Percentiles rank a stretch among this genome's conserved stretches.
phyloP scores from a whole-genome alignment of 2,113 vertebrate species.

The Chlorodrepanis virens region DNA sequence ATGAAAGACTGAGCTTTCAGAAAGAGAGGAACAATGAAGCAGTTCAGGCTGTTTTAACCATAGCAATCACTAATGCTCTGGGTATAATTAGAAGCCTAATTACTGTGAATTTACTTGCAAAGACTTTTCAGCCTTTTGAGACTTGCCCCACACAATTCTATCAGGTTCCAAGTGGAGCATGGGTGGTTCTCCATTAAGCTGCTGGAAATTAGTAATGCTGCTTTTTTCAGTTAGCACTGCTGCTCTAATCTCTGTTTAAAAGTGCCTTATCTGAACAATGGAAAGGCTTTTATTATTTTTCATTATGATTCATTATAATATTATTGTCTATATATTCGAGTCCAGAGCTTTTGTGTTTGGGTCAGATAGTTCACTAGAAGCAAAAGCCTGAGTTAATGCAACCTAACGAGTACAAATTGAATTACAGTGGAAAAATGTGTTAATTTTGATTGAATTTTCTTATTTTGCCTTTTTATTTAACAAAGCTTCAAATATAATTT shows the following conservation, averaged over 20 bases:
- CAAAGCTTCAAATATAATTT: not conserved
- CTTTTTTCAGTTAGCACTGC: not conserved
- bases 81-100: slow-evolving; percentile 63
- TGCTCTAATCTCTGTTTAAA: not conserved
- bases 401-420: not conserved
- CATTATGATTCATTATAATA: not conserved
- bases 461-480: not conserved
- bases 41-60: not conserved
- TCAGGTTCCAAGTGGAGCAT: not conserved
- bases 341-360: not conserved
- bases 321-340: not conserved
- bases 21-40: not conserved
- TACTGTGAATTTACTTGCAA: slow-evolving; percentile 39
- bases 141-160: not conserved
- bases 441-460: not conserved
- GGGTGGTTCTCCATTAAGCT: not conserved
- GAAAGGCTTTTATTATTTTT: not conserved
- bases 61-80: not conserved
- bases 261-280: not conserved
- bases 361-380: not conserved
- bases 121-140: slow-evolving; percentile 39
- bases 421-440: not conserved
- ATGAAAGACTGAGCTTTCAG: not conserved
- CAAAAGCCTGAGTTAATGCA: not conserved
- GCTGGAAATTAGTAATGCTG: slow-evolving; percentile 6